These are phyloP conservation scores for Sipunculus nudus DNA, from an alignment of 2,888 invertebrate species.

Conservation along the genomic window DNA sequence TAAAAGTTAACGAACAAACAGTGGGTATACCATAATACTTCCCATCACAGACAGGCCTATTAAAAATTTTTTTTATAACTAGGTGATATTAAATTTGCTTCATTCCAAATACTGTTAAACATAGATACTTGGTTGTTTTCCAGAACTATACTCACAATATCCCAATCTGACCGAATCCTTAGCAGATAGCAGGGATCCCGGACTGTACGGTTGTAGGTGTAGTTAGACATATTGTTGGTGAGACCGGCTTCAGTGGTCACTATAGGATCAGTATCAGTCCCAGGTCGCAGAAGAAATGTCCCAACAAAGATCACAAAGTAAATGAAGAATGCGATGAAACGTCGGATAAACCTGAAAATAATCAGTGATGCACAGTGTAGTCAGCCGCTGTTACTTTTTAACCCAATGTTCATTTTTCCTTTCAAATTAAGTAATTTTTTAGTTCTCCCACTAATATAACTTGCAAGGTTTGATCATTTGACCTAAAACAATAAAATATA, in stretches of 20 bases:
- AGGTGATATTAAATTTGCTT: too few species aligned
- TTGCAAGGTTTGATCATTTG: too few species aligned
- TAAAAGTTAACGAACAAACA: too few species aligned
- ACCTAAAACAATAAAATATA: too few species aligned
- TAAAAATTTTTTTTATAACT: too few species aligned
- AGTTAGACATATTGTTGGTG: constrained; percentile 19
- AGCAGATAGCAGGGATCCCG: constrained; percentile 61
- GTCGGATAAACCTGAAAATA: constrained; percentile 82
- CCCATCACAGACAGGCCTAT: too few species aligned
- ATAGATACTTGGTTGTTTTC: not conserved
- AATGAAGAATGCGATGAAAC: constrained; percentile 88
- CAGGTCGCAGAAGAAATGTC: constrained; percentile 87
- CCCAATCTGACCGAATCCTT: constrained; percentile 46
- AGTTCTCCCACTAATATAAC: too few species aligned
- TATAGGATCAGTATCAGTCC: constrained; percentile 37
- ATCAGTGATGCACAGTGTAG: not conserved
- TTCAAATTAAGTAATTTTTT: too few species aligned
- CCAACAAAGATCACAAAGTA: constrained; percentile 90
- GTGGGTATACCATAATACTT: too few species aligned
- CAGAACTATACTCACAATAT: constrained; percentile 49
- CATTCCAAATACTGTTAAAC: not conserved
- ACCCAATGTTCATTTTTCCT: too few species aligned
- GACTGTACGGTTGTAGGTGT: constrained; percentile 28
- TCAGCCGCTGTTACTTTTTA: too few species aligned
- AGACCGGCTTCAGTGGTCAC: constrained; percentile 7